Evolutionary conservation across 2,797 vertebrate species (phyloP).

Genomic region (Limnodromus scolopaceus): DNA sequence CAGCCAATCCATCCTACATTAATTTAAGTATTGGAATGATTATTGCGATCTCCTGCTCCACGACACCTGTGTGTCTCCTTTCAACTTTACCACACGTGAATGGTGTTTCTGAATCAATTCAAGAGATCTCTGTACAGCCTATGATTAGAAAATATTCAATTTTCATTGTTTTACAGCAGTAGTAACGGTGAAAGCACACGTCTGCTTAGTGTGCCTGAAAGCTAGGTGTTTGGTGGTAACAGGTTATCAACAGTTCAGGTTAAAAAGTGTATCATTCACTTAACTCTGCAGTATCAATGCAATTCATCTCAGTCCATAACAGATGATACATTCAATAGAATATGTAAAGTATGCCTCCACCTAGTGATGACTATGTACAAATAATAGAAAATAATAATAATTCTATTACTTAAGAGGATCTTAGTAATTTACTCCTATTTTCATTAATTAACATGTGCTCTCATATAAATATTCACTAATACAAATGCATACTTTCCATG

Average conservation of each 20-base stretch:
- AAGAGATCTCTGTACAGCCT: background rate
- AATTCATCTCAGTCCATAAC: constrained; percentile 6
- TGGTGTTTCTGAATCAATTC: background rate
- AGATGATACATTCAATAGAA: constrained; percentile 50
- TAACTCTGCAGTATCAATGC: background rate
- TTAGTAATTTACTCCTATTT: background rate
- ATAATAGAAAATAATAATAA: constrained; percentile 62
- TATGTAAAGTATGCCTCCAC: constrained; percentile 72
- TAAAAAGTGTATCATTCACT: background rate
- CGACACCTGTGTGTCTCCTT: background rate
- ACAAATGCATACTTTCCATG: background rate
- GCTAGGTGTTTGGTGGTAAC: background rate
- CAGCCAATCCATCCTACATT: background rate
- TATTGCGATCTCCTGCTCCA: background rate
- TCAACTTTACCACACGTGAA: background rate
- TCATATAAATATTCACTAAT: background rate
- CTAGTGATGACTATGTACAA: constrained; percentile 66
- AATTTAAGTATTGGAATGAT: background rate
- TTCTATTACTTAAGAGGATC: constrained; percentile 7
- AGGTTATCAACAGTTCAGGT: background rate
- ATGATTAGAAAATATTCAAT: background rate
- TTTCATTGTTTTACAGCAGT: background rate
- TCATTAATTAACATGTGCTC: background rate
- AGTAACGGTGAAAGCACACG: background rate
- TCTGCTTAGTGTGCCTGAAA: background rate